phyloP scores from a whole-genome alignment of 2,888 invertebrate species.

The Blastobasis adustella region DNA sequence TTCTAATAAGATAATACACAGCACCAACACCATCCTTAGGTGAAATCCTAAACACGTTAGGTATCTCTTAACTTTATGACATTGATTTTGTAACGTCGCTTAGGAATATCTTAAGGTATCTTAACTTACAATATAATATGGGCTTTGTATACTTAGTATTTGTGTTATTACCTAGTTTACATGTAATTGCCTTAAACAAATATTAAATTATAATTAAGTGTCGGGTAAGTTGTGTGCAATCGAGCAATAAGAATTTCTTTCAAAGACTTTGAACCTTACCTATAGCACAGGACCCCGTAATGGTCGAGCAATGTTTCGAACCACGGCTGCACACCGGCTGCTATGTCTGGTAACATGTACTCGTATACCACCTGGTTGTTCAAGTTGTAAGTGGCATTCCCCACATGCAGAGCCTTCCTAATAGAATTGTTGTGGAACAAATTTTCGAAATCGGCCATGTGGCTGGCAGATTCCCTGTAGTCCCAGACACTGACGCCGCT shows the following conservation, averaged over 20 bases:
- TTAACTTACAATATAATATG: no score
- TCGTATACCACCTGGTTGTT: conserved; percentile 71
- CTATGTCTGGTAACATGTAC: conserved; percentile 78
- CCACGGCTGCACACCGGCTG: conserved; percentile 78
- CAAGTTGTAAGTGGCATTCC: conserved; percentile 43
- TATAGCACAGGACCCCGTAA: conserved; percentile 80
- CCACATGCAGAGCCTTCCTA: conserved; percentile 47
- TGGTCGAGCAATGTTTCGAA: conserved; percentile 74
- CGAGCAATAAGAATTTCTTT: neutral
- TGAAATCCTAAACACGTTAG: no score
- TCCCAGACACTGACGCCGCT: conserved; percentile 38
- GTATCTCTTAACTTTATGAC: no score
- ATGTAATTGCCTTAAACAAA: neutral
- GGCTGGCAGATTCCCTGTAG: conserved; percentile 21
- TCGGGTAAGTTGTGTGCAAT: neutral
- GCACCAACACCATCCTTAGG: no score
- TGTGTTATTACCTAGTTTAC: neutral
- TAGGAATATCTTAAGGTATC: no score
- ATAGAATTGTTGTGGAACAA: conserved; percentile 51
- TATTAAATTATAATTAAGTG: neutral
- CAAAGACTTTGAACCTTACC: conserved; percentile 20
- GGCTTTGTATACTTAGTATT: no score
- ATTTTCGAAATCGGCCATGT: conserved; percentile 19
- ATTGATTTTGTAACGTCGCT: no score
- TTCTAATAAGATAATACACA: no score